Evolutionary conservation across 1,140 invertebrate species (phyloP), one percentile per base, ranked within the genome.

Genomic region (Drosophila novamexicana): DNA sequence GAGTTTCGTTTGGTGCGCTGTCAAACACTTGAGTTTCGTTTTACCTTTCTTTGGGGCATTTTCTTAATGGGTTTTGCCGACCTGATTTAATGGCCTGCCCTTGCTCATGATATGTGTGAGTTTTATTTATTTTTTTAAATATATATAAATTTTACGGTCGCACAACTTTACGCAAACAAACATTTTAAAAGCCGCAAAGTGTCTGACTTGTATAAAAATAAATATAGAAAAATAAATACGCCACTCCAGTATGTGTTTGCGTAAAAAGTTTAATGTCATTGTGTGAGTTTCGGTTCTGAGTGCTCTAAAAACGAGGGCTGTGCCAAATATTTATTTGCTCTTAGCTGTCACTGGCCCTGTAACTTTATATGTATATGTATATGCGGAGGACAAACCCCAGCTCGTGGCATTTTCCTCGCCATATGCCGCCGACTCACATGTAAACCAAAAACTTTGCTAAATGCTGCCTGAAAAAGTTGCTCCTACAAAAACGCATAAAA

Each of bases 381-480:
- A 5, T 29, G 22, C 22, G 4, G 22, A 29, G 22, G 5, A 37
- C 42, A 66, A 69, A 49, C 6, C 10, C 34, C 18, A 47, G 50
- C 32, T 54, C 49, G 12, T 37, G 53, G 68, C 57, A 72, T 77
- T 53, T 63, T 32, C 18, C 54, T 56, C 56, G 62, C 59, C 79
- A 64, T 67, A 75, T 79, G 72, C 75, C 50, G 39, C 18, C 9
- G n/a, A 47, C 65, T 39, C 47, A 47, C 57, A 65, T 69, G 64
- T 77, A 44, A 77, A 59, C 49, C 61, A 29, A 65, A 65, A 81
- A 83, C 81, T 84, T 71, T 82, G 36, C 65, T 80, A 84, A 84
- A 84, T 84, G 76, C 65, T 73, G 75, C 44, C 75, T 34, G 34
- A 79, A 81, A 86, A 86, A 88, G 68, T 88, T 79, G 37, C 49